A percentile compares a stretch with the other conserved stretches of the same genome.
Evolutionary conservation across 2,113 vertebrate species (phyloP).

Genomic region (Oncorhynchus tshawytscha): DNA sequence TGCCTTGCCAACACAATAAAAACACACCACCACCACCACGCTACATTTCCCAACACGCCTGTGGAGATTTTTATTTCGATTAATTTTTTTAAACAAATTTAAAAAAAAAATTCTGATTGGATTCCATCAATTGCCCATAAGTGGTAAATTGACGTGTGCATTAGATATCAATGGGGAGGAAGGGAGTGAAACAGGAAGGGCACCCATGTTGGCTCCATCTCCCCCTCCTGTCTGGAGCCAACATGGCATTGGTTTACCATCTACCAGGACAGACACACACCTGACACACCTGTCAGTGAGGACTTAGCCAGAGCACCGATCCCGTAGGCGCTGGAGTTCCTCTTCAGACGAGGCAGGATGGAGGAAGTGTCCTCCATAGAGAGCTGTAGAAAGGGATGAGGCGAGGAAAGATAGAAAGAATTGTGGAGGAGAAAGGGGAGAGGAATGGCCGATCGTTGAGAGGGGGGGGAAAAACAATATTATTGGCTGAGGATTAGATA

Average conservation of each 20-base stretch:
- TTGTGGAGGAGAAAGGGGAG: not conserved
- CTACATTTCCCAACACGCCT: constrained; percentile 66
- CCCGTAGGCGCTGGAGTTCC: constrained; percentile 88
- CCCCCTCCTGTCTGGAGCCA: constrained; percentile 61
- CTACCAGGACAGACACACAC: constrained; percentile 79
- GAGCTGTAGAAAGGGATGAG: constrained; percentile 71
- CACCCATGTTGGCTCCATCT: constrained; percentile 78
- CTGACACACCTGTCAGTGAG: constrained; percentile 95
- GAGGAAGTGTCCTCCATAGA: constrained; percentile 99
- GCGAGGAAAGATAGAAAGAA: constrained; percentile 6
- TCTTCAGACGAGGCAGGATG: constrained; percentile 94
- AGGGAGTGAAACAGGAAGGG: constrained; percentile 59
- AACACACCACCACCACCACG: constrained; percentile 30
- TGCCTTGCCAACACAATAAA: constrained; percentile 26
- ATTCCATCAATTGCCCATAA: constrained; percentile 72
- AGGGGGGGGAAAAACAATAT: not conserved
- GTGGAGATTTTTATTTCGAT: constrained; percentile 36
- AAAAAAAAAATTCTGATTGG: constrained; percentile 37
- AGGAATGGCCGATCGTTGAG: not conserved
- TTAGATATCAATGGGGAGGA: constrained; percentile 62
- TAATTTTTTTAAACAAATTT: too few species aligned
- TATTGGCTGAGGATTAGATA: not conserved
- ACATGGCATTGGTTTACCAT: constrained; percentile 76
- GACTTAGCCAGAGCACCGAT: constrained; percentile 99
- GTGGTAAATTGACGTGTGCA: constrained; percentile 69